Conservation (phyloP, 1,140 invertebrate species). For the Pomacea maculata region DNA sequence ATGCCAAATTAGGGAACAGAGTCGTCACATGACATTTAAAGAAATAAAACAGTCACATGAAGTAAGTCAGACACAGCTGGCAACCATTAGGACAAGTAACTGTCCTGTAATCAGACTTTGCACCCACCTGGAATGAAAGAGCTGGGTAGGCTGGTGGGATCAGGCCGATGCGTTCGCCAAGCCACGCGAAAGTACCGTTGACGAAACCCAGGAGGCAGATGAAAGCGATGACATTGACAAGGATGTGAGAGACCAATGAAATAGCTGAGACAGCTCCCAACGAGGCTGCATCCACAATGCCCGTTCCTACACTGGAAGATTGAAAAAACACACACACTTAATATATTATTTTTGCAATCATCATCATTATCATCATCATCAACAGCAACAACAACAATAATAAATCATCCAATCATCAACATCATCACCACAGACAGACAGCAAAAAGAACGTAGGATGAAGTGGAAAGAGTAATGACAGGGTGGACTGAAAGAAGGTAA, state of each 20-base stretch:
- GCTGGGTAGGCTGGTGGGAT: slow-evolving; percentile 45
- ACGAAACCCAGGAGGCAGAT: slow-evolving; percentile 85
- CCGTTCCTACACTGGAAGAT: slow-evolving; percentile 77
- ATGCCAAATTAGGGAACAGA: too few relatives aligned
- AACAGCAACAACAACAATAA: too few relatives aligned
- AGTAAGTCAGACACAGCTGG: neutral
- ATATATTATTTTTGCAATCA: neutral
- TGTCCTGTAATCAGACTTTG: neutral
- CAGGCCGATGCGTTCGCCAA: slow-evolving; percentile 78
- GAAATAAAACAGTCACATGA: neutral
- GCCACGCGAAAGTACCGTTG: slow-evolving; percentile 81
- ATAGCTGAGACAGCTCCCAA: slow-evolving; percentile 85
- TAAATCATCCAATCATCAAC: neutral
- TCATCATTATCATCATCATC: neutral
- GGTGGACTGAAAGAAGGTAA: too few relatives aligned
- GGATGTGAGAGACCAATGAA: slow-evolving; percentile 83
- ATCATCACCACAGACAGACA: neutral
- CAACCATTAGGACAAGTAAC: neutral
- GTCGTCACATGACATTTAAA: too few relatives aligned
- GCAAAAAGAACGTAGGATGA: too few relatives aligned
- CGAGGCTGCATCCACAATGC: slow-evolving; percentile 86
- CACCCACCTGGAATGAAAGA: slow-evolving; percentile 53
- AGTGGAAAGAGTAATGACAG: too few relatives aligned
- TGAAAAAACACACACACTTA: neutral
- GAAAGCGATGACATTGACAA: slow-evolving; percentile 92